Conservation (phyloP, 1,140 invertebrate species). For the Chironomus tepperi region DNA sequence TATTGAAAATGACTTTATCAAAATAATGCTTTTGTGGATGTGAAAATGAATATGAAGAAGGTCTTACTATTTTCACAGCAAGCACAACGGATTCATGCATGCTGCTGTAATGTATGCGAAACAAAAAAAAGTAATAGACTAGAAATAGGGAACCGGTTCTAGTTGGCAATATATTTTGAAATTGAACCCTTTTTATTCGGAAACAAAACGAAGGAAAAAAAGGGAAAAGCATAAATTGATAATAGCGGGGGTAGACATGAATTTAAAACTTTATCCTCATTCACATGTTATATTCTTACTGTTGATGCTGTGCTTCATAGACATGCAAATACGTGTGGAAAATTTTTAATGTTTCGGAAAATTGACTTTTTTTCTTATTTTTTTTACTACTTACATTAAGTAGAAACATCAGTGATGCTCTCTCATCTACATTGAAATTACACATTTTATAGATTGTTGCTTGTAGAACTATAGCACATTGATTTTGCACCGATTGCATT, state of each 20-base stretch:
- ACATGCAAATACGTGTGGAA: neutral
- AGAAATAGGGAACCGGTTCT: no score
- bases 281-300: no score
- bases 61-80: no score
- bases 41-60: no score
- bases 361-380: slow-evolving; percentile 18
- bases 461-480: neutral
- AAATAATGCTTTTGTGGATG: no score
- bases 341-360: neutral
- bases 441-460: slow-evolving; percentile 9
- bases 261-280: neutral
- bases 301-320: neutral
- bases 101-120: no score
- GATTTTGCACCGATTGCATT: neutral
- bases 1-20: no score
- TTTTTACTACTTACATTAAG: slow-evolving; percentile 7
- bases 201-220: neutral
- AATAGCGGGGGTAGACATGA: slow-evolving; percentile 11
- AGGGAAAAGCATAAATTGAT: neutral
- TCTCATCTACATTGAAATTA: neutral
- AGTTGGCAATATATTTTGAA: neutral
- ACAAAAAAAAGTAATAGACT: no score
- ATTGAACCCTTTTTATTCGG: neutral
- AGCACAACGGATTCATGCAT: no score
- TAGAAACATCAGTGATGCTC: slow-evolving; percentile 7